A percentile compares a stretch with the other conserved stretches of the same genome.
Evolutionary conservation across 2,797 vertebrate species (phyloP).

Genomic region (Botia almorhae): DNA sequence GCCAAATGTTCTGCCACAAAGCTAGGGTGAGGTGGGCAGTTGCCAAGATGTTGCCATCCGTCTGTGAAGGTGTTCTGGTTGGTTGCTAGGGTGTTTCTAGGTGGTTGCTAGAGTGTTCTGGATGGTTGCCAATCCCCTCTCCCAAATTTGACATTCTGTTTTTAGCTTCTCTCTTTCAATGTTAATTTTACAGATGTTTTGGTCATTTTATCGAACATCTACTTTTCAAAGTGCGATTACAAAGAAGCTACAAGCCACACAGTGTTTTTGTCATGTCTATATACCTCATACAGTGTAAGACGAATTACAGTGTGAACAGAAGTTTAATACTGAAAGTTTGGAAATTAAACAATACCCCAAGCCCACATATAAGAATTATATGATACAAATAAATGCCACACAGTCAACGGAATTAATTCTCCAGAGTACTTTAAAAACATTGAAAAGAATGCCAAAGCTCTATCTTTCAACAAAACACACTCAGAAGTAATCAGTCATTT

Average conservation of each 20-base stretch:
- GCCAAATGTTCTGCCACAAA: background rate
- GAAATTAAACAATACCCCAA: background rate
- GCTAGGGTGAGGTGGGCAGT: background rate
- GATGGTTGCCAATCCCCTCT: no score
- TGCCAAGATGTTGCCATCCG: background rate
- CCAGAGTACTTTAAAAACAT: background rate
- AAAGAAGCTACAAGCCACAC: no score
- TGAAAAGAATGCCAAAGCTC: constrained; percentile 5
- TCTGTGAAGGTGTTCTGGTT: no score
- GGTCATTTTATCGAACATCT: no score
- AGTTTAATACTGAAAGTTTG: background rate
- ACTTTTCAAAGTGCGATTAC: background rate
- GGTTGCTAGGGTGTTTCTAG: no score
- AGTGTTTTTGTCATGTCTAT: no score
- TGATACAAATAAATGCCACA: background rate
- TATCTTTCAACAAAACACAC: background rate
- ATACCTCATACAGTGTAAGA: no score
- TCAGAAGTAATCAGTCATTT: constrained; percentile 28
- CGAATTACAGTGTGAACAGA: background rate
- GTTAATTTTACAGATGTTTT: no score
- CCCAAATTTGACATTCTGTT: no score
- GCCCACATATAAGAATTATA: background rate
- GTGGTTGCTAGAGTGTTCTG: no score
- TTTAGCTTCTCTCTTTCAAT: no score
- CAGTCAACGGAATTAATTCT: background rate